Percentiles rank a stretch among this genome's conserved stretches.
Conservation (phyloP, 2,797 vertebrate species). For the Nothura maculosa region DNA sequence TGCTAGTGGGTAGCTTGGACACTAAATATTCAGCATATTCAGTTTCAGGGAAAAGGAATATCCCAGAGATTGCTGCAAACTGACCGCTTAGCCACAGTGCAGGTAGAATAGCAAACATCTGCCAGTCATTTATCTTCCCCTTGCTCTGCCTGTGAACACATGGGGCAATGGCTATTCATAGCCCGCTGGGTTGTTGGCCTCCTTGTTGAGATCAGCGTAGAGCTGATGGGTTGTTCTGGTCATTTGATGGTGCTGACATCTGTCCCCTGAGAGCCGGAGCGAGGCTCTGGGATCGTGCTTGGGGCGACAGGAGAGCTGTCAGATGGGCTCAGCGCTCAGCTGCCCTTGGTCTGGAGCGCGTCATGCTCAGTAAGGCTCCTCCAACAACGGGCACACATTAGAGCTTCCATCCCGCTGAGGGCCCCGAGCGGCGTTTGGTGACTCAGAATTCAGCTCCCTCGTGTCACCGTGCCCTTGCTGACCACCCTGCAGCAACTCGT, state of each 20-base stretch:
- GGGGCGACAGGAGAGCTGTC: not conserved
- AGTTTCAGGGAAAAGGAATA: not conserved
- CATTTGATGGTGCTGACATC: not conserved
- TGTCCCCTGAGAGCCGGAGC: not conserved
- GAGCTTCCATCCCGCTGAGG: not conserved
- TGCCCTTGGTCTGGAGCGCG: not conserved
- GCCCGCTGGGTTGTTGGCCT: not conserved
- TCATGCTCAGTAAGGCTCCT: not conserved
- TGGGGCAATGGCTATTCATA: not conserved
- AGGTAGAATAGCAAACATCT: slow-evolving; percentile 28
- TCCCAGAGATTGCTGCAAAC: not conserved
- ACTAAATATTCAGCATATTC: slow-evolving; percentile 6
- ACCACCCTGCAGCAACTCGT: not conserved
- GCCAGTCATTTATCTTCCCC: slow-evolving; percentile 19
- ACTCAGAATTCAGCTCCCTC: not conserved
- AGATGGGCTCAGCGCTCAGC: not conserved
- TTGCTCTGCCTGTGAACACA: not conserved
- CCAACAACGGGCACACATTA: not conserved
- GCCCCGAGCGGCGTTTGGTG: fast-evolving
- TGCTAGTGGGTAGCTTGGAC: not conserved
- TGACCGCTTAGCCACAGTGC: not conserved
- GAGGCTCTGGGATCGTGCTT: not conserved
- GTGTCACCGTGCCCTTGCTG: not conserved
- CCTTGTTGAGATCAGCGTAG: not conserved
- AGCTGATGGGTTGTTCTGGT: not conserved